Base-by-base conservation (phyloP, 2,888 invertebrate species). In the Trichopoda pennipes region DNA sequence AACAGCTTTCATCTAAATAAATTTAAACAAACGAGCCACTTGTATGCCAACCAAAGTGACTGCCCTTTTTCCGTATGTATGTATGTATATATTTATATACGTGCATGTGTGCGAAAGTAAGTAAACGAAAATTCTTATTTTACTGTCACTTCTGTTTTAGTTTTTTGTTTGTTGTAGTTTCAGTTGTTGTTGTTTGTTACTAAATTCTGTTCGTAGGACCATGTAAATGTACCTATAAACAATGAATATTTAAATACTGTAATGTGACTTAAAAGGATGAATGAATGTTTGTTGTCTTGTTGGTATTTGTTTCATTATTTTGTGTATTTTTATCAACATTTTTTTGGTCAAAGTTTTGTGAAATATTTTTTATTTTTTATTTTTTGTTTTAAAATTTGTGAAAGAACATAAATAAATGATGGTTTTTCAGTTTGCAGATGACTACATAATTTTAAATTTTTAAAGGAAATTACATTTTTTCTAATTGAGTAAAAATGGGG, bases 1-100 rank as follows among this genome's bases (percentile, higher is more conserved):
- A 69, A 47, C 35, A 21, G 44, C 51, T 68, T 68, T 8, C 38
- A 55, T 73, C 51, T 60, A 63, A 77, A 70, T 78, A 72, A 78
- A 81, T 44, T 68, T 78, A 68, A 81, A 78, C 70, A 74, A 78
- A 81, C 78, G 81, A 81, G 81, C 81, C 81, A 81, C 81, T 78
- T 81, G 81, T 81, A 81, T 81, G 78, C 78, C 81, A 81, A 69
- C 61, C 28, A 56, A 69, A 35, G 12, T 60, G 44, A 73, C 47
- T 61, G 53, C 53, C 44, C 51, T 38, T 51, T 56, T 47, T 21
- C 28, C 9, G 17, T 17, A 78, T 10, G 23, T 64, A n/a, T 69
- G 10, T 38, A 10, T 19, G n/a, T 70, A 49, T 64, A 32, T 35
- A 17, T 49, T 72, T 78, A 78, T 78, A 64, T 78, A 49, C 64